Evolutionary conservation across 2,113 vertebrate genomes (phyloP).

Genomic region (Tetrax tetrax): DNA sequence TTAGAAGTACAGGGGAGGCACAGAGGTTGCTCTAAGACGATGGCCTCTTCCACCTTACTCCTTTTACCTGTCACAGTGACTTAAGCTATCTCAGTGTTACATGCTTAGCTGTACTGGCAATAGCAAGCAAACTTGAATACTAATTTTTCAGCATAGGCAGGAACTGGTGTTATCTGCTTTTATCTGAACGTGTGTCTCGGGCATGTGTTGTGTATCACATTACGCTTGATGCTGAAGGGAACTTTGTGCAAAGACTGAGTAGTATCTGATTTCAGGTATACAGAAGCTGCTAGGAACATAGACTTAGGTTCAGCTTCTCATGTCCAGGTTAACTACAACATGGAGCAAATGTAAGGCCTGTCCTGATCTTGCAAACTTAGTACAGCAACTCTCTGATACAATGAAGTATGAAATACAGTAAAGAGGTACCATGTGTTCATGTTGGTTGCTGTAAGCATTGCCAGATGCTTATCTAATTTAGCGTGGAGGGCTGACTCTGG

Average conservation of each 20-base stretch:
- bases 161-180: neutral
- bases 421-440: neutral
- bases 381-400: neutral
- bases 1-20: neutral
- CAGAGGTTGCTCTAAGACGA: neutral
- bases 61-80: neutral
- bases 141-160: neutral
- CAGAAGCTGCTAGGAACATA: neutral
- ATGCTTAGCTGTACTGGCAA: neutral
- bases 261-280: neutral
- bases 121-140: neutral
- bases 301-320: neutral
- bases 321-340: neutral
- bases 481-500: neutral
- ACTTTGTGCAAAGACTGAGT: neutral
- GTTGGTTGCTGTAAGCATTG: neutral
- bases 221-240: neutral
- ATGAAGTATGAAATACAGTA: neutral
- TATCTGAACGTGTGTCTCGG: neutral
- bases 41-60: neutral
- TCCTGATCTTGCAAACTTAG: neutral
- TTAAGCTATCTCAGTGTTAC: neutral
- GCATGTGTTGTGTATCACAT: rapidly evolving
- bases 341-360: neutral
- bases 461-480: neutral